Base-by-base conservation (phyloP, 2,888 invertebrate species). In the Pardosa pseudoannulata region DNA sequence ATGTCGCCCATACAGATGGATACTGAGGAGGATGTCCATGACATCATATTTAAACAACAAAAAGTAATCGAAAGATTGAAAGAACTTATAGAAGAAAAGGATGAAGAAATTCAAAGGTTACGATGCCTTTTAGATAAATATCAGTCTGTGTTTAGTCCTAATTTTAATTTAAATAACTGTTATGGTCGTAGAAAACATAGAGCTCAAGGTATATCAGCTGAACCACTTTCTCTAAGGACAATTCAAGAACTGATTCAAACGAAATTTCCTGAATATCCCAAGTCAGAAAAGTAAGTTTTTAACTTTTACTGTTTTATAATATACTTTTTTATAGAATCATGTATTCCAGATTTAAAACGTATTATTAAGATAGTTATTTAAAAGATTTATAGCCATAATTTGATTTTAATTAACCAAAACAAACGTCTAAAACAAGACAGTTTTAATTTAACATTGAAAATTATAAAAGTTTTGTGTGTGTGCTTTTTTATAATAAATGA, bases 141-240 rank as follows among this genome's bases (percentile, higher is more conserved):
- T 93, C 96, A 96, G 92, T 96, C 96, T 92, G 96, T 97, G 80
- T 94, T 97, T 91, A 80, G 88, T 50, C 88, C 89, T 3, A 89
- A 95, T 36, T 72, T 79, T 19, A 78, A 81, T 50, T 62, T 89
- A 93, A 95, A 75, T 41, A 74, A 79, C 31, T 41, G 81, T 19
- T 46, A 79, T 39, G 92, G 93, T 83, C 90, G 94, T 1, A 92
- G 95, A 89, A 95, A 94, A 90, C 96, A 96, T 91, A 93, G 98
- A 90, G 96, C 97, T 39, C 95, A 96, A 92, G 98, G 98, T 89
- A 98, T 98, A 90, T 98, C 98, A 1, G 98, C 98, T 19, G 98
- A 98, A 91, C 98, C 98, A 0, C 97, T 96, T 91, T 95, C 94
- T 89, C 95, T 87, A 46, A 64, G 87, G n/a, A 88, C 87, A 9